Base-by-base conservation (phyloP, 2,797 vertebrate species). In the Delichon dasypus region DNA sequence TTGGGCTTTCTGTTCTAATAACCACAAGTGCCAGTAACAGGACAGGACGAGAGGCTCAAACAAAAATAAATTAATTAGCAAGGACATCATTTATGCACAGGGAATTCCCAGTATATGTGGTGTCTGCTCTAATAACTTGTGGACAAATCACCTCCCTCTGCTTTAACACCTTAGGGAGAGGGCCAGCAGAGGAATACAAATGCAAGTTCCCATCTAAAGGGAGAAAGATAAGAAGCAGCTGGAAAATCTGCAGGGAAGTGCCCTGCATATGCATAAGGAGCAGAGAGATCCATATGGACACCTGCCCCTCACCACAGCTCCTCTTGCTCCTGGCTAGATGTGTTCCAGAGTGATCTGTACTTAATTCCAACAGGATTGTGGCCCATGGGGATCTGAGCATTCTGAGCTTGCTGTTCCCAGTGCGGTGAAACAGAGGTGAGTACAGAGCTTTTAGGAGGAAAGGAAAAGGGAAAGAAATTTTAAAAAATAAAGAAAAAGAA, bases 31-130 rank as follows among this genome's bases (percentile, higher is more conserved):
- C 57, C 82, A 77, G 62, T 81, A 78, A 89, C 71, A 92, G 48
- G 45, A 50, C 61, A 50, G 55, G 48, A 81, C 20, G 27, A 96
- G 51, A 94, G 26, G 75, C 74, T 96, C 81, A 95, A 94, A 95
- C 93, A 93, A 85, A 97, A 96, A 95, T 89, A 93, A 95, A 96
- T 94, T 96, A 97, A 97, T 94, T 96, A 96, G 53, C 93, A 79
- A 93, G 64, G 95, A 94, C 95, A 95, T 94, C 94, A 96, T 96
- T 97, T 96, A 95, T 91, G 93, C 90, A 96, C 53, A 89, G 95
- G 94, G 94, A 96, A 96, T 97, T 96, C 83, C 85, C 94, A 48
- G 88, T 87, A 61, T 80, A 68, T 90, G 38, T 87, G 85, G 21
- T 94, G 96, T 97, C 96, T 94, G 83, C 89, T 94, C 88, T 74